Percentiles rank a stretch among this genome's conserved stretches.
phyloP scores from a whole-genome alignment of 2,888 invertebrate species.

The Lydus trimaculatus region DNA sequence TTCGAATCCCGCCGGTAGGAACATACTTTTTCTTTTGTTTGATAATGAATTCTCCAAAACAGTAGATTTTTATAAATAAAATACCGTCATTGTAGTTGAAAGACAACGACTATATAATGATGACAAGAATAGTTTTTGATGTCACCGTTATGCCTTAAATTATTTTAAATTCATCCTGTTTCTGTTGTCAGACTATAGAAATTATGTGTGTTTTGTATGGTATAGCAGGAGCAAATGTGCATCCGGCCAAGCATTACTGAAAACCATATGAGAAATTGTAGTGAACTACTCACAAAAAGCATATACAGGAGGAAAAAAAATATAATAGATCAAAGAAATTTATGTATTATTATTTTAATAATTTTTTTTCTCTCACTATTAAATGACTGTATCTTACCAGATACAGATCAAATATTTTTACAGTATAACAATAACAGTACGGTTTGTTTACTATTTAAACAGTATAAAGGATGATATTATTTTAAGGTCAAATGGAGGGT shows the following conservation, averaged over 20 bases:
- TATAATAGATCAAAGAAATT: constrained; percentile 22
- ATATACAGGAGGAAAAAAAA: background rate
- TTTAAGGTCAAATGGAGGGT: constrained; percentile 29
- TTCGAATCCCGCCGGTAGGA: no score
- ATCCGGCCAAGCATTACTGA: constrained; percentile 21
- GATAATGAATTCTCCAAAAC: background rate
- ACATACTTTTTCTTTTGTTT: no score
- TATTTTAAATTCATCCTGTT: constrained; percentile 9
- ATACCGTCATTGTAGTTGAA: no score
- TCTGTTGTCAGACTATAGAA: background rate
- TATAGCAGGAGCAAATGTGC: constrained; percentile 19
- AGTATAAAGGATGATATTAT: constrained; percentile 30
- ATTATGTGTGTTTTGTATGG: background rate
- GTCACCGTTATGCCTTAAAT: background rate
- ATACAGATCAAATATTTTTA: constrained; percentile 17
- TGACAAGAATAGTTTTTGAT: constrained; percentile 5
- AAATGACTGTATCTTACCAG: background rate
- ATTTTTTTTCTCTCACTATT: background rate
- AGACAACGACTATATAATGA: no score
- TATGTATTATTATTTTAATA: constrained; percentile 20
- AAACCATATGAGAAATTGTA: constrained; percentile 19
- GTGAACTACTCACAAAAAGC: background rate
- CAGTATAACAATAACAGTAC: constrained; percentile 12
- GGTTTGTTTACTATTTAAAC: constrained; percentile 17
- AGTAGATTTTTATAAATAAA: background rate